Evolutionary conservation across 2,797 vertebrate species (phyloP), one percentile per base, ranked within the genome.

Genomic region (Sciurus carolinensis): DNA sequence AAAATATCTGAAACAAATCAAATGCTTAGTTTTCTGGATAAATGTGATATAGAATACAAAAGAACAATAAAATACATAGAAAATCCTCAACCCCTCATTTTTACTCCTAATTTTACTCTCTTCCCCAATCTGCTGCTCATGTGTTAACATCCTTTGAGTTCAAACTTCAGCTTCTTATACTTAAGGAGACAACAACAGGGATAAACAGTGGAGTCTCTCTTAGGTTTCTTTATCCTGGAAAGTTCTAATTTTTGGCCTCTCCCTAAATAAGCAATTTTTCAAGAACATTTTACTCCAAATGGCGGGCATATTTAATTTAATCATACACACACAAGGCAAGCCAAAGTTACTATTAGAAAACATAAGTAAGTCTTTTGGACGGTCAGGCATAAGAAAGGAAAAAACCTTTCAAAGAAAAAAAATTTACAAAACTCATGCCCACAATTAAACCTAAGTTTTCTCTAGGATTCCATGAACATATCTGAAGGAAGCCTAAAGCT

Each of bases 401-500:
- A 1, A 80, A 62, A 83, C 28, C 44, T 86, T 86, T 89, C 89
- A 73, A 81, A 87, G 17, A 79, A 94, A 94, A 86, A 96, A 59
- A 12, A 79, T 77, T 88, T 87, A 79, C 4, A 73, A 92, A 94
- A 93, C 2, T 52, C 67, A 81, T 42, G 28, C 30, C 24, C 20
- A 95, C 69, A 83, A 73, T 83, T 91, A 91, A 95, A 94, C 86
- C 30, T 83, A n/a, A 94, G 75, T 59, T 39, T 57, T 93, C 8
- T 59, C 44, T 52, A 83, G n/a, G 69, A 83, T 85, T 93, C 30
- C 75, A 86, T 92, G 76, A 80, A 69, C 47, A 90, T n/a, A 66
- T 97, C 83, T 87, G 67, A 91, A 89, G 67, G 67, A 96, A 92
- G 42, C 57, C 67, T 94, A 92, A 89, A 90, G 91, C 50, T 95